Conservation (phyloP, 2,888 invertebrate genomes). For the Plemyria rubiginata region DNA sequence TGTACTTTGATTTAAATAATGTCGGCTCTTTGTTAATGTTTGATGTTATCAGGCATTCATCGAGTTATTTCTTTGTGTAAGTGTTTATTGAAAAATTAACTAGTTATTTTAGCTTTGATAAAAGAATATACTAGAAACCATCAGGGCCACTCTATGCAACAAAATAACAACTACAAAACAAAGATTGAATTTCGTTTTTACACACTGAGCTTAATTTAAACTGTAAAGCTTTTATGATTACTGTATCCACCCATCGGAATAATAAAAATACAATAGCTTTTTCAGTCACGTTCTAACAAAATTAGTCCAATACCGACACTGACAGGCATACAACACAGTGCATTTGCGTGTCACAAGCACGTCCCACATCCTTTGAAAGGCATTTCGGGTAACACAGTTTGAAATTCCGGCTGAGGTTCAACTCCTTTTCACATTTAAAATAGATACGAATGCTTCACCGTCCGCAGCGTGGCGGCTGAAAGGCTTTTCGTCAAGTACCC, state of each 20-base stretch:
- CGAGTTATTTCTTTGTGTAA: not conserved
- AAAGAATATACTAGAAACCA: not conserved
- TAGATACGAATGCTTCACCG: constrained; percentile 40
- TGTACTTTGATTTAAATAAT: constrained; percentile 40
- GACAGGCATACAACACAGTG: constrained; percentile 28
- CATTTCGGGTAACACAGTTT: constrained; percentile 44
- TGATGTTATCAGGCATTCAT: constrained; percentile 16
- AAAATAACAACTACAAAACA: no score
- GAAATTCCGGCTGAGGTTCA: constrained; percentile 37
- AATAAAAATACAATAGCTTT: constrained; percentile 16
- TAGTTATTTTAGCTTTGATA: not conserved
- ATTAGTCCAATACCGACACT: constrained; percentile 19
- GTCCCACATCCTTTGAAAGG: constrained; percentile 32
- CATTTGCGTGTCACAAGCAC: constrained; percentile 37
- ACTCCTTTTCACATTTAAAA: constrained; percentile 47
- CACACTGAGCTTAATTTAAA: no score
- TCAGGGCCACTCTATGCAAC: no score
- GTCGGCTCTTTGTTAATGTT: constrained; percentile 12
- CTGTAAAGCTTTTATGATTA: no score
- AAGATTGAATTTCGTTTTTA: no score
- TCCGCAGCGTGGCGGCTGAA: constrained; percentile 44
- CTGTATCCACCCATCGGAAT: not conserved
- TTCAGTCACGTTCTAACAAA: constrained; percentile 11
- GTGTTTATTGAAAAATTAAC: not conserved
- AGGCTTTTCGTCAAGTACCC: constrained; percentile 52